Percentiles rank a stretch among this genome's conserved stretches.
Evolutionary conservation across 2,113 vertebrate species (phyloP).

Genomic region (Melierax canorus): DNA sequence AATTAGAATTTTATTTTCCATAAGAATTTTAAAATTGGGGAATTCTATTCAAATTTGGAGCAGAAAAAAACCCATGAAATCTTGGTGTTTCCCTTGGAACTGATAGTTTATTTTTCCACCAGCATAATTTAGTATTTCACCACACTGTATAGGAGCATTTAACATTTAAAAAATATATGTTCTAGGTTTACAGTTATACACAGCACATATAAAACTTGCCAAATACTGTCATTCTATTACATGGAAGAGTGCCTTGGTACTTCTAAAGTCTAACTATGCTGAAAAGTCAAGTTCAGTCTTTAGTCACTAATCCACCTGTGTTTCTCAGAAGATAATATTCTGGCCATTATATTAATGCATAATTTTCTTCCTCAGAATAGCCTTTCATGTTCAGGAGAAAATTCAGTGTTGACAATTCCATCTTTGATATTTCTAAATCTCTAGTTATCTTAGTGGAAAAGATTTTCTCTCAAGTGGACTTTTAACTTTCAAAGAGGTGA

Average conservation of each 20-base stretch:
- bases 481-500: neutral
- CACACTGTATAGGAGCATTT: neutral
- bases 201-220: neutral
- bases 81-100: neutral
- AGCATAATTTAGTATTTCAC: neutral
- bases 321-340: neutral
- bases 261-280: neutral
- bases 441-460: neutral
- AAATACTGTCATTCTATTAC: neutral
- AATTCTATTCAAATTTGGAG: neutral
- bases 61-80: rapidly evolving
- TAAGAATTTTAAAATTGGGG: neutral
- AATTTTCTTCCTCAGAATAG: neutral
- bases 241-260: neutral
- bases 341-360: neutral
- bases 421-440: neutral
- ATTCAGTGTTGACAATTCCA: neutral
- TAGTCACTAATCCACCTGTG: neutral
- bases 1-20: neutral
- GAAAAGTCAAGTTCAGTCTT: neutral
- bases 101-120: neutral
- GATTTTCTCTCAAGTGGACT: neutral
- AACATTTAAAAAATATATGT: neutral
- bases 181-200: neutral
- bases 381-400: neutral